Evolutionary conservation across 2,888 invertebrate species (phyloP).

Genomic region (Ormyrus rosae): DNA sequence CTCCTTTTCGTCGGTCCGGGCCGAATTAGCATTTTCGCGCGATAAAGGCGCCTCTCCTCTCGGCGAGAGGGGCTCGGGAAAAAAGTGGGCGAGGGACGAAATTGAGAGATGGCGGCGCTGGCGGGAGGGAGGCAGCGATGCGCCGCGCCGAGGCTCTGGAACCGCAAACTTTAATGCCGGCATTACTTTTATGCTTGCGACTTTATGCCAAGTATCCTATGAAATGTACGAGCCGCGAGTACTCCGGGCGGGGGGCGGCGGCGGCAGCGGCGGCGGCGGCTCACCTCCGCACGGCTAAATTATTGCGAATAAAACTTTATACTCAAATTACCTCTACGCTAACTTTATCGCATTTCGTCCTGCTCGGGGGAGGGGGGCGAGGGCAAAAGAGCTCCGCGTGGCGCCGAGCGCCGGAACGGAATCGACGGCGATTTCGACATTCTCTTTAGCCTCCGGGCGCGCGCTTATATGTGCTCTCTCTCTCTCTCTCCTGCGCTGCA

Average conservation of each 20-base stretch:
- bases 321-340: slow-evolving; percentile 74
- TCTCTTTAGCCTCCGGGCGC: slow-evolving; percentile 5
- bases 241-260: slow-evolving; percentile 19
- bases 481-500: no score
- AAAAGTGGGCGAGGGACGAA: slow-evolving; percentile 42
- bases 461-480: background rate
- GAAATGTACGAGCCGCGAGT: slow-evolving; percentile 73
- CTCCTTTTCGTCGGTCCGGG: slow-evolving; percentile 53
- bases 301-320: slow-evolving; percentile 76
- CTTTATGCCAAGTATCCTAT: slow-evolving; percentile 76
- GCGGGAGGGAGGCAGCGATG: slow-evolving; percentile 56
- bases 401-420: slow-evolving; percentile 36
- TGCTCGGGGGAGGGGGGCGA: background rate
- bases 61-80: background rate
- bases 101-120: slow-evolving; percentile 49
- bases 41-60: slow-evolving; percentile 2
- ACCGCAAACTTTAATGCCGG: slow-evolving; percentile 75
- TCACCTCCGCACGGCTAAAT: slow-evolving; percentile 66
- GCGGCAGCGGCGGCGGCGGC: slow-evolving; percentile 33
- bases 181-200: slow-evolving; percentile 75
- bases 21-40: slow-evolving; percentile 49
- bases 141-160: slow-evolving; percentile 66
- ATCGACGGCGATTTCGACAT: slow-evolving; percentile 39
- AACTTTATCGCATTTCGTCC: slow-evolving; percentile 74
- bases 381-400: background rate